Evolutionary conservation across 2,888 invertebrate genomes (phyloP).

Genomic region (Nipponacmea schrenckii): DNA sequence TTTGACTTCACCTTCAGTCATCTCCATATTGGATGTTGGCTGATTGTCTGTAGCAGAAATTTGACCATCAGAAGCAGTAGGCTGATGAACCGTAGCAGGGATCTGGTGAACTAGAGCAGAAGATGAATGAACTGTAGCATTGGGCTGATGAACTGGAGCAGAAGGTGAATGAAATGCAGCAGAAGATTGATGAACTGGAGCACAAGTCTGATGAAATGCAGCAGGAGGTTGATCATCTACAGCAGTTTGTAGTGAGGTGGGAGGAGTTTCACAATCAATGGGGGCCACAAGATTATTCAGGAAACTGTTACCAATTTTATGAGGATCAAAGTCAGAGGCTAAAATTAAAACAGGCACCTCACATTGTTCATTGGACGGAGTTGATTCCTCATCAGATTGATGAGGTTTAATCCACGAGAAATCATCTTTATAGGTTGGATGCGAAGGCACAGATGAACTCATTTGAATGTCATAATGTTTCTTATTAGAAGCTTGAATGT

Average conservation of each 20-base stretch:
- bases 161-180: no score
- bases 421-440: constrained; percentile 27
- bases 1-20: not conserved
- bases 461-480: not conserved
- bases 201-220: no score
- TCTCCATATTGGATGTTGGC: not conserved
- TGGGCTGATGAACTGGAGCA: no score
- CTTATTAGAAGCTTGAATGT: not conserved
- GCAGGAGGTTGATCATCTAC: no score
- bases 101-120: not conserved
- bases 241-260: no score
- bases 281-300: no score
- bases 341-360: not conserved
- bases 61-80: constrained; percentile 1
- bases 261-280: no score
- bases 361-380: not conserved
- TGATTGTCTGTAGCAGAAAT: constrained; percentile 1
- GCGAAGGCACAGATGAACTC: constrained; percentile 11
- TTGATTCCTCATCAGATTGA: not conserved
- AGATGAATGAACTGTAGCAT: no score
- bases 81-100: no score
- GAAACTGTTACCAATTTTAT: no score
- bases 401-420: constrained; percentile 31
- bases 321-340: not conserved
- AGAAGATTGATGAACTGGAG: not conserved